Base-by-base conservation (phyloP, 2,113 vertebrate species). In the Fregata magnificens region DNA sequence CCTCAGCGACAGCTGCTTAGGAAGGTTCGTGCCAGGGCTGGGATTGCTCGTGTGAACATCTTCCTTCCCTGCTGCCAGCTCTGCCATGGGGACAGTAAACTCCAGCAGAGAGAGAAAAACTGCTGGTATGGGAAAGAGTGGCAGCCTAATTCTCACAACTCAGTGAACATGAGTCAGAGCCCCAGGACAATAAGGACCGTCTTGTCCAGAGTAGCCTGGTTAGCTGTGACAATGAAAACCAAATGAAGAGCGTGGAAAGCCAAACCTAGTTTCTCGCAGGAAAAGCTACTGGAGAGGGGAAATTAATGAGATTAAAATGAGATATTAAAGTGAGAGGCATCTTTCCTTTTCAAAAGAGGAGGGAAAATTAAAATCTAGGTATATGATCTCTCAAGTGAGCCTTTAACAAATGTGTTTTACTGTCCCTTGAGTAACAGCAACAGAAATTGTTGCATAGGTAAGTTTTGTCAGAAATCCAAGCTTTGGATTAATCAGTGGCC, bases 11-110 rank as follows among this genome's bases (percentile, higher is more conserved):
- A 81, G 45, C 80, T 83, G 80, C 49, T 56, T 16, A 49, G 80
- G 26, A 65, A 56, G 24, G 20, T 7, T 77, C 2, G 3, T 65
- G 62, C 24, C 58, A 77, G 67, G 63, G 45, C 36, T 93, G 45
- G 83, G 65, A 65, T 3, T 65, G 55, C 45, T 62, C 9, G 0
- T 26, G 76, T 52, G 53, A 67, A 56, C 0, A 0, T 49, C 77
- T 42, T 44, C 36, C 10, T 74, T 71, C 24, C 42, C 16, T 16
- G 3, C 50, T 34, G 25, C 55, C 44, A 91, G 72, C 28, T 77
- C 86, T 66, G 44, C 45, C 31, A 7, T 20, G 32, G 53, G 40
- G 36, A 34, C 21, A n/a, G 55, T 11, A 20, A 93, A 25, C 5
- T 4, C 32, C 73, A 87, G 38, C 36, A 94, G 87, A 86, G 81